Percentiles rank a stretch among this genome's conserved stretches.
phyloP scores from a whole-genome alignment of 2,888 invertebrate genomes.

The Caenorhabditis sinica region DNA sequence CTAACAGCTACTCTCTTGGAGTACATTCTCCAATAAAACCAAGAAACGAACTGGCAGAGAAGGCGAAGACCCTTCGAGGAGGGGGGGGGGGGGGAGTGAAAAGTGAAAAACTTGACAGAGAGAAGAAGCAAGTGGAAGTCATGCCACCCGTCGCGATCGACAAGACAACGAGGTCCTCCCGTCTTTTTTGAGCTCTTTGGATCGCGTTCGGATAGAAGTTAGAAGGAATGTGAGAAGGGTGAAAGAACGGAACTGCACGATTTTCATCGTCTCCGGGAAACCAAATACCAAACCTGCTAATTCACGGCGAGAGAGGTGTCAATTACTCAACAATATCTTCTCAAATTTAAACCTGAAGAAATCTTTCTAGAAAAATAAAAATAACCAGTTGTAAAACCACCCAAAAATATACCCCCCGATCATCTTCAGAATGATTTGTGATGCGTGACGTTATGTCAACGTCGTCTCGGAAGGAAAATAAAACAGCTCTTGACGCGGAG shows the following conservation, averaged over 20 bases:
- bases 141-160: slow-evolving; percentile 57
- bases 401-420: slow-evolving; percentile 31
- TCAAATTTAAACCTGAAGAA: neutral
- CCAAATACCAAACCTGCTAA: slow-evolving; percentile 24
- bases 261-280: neutral
- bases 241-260: slow-evolving; percentile 36
- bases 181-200: slow-evolving; percentile 25
- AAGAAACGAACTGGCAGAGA: slow-evolving; percentile 24
- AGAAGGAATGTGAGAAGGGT: slow-evolving; percentile 32
- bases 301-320: slow-evolving; percentile 11
- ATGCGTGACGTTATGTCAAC: slow-evolving; percentile 33
- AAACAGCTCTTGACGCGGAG: slow-evolving; percentile 25
- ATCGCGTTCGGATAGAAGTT: slow-evolving; percentile 48
- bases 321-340: slow-evolving; percentile 15
- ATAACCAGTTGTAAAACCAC: slow-evolving; percentile 6
- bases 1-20: slow-evolving; percentile 40
- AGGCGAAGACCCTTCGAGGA: slow-evolving; percentile 28
- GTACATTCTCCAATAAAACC: slow-evolving; percentile 30
- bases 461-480: slow-evolving; percentile 14
- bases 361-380: slow-evolving; percentile 4
- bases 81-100: slow-evolving; percentile 36
- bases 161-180: slow-evolving; percentile 26
- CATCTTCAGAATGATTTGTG: slow-evolving; percentile 49
- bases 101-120: slow-evolving; percentile 55
- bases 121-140: slow-evolving; percentile 57